Base-by-base conservation (phyloP, 2,888 invertebrate species). In the Xanthostigma xanthostigma region DNA sequence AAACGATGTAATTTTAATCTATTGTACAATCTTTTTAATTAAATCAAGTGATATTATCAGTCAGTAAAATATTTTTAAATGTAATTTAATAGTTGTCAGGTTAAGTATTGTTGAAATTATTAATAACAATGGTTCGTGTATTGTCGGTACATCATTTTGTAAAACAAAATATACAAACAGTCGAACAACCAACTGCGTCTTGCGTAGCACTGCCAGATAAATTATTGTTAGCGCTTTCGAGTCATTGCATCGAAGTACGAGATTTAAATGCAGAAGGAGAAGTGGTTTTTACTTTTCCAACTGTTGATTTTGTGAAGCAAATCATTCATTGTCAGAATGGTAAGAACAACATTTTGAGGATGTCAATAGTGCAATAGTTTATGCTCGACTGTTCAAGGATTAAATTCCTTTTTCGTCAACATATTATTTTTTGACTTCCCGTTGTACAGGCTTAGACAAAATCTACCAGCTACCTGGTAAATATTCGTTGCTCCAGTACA, bases 291-390 rank as follows among this genome's bases (percentile, higher is more conserved):
- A 72, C 75, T 1, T 79, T 86, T 59, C 80, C 84, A 1, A 84
- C 85, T 0, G 83, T 85, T 1, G 84, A 84, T 54, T 74, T 79
- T 57, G 81, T 81, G 6, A 70, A 75, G 44, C 76, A 78, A 59
- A 70, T 86, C 44, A 65, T 76, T 0, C 81, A 83, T 58, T 84
- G 83, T 56, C 62, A 72, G 47, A 73, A 77, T 58, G 85, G 84
- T 74, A 64, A 61, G 58, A 54, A 2, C 36, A 38, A 40, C 43
- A 33, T 27, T 45, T 33, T 17, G 1, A 13, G 12, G 13, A 9
- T 37, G 13, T 13, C 37, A 14, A 4, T 10, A 10, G 12, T 39
- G 38, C 12, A 27, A 40, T 12, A n/a, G 34, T 45, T 17, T 17
- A 17, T 3, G 17, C 4, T 17, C 17, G 17, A 17, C 4, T 17